Conservation (phyloP, 2,113 vertebrate species). For the Macheiramphus alcinus region DNA sequence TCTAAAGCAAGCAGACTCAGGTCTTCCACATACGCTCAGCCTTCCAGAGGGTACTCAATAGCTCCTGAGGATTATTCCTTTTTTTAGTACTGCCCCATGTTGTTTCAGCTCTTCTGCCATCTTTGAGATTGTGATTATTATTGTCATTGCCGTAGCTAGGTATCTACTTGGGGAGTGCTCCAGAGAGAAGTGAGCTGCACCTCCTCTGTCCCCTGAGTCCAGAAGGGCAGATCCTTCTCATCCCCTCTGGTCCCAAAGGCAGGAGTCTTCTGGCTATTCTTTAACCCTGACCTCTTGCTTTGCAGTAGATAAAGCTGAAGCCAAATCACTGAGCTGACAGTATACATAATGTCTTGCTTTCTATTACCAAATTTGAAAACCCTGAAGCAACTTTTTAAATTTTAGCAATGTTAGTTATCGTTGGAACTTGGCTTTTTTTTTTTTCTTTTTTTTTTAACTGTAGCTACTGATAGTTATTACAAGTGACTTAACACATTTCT, state of each 20-base stretch:
- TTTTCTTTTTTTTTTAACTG: neutral
- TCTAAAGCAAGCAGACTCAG: neutral
- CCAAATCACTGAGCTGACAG: neutral
- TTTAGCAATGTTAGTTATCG: neutral
- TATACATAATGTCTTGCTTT: neutral
- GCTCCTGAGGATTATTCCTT: neutral
- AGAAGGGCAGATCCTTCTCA: conserved; percentile 5
- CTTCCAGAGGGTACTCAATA: neutral
- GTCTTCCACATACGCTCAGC: neutral
- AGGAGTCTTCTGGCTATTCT: neutral
- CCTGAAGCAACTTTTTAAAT: neutral
- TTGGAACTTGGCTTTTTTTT: neutral
- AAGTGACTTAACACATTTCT: conserved; percentile 15
- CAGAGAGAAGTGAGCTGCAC: neutral
- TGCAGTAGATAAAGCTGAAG: neutral
- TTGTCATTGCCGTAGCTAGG: neutral
- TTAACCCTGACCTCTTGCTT: conserved; percentile 23
- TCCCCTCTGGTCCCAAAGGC: neutral
- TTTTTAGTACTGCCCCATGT: neutral
- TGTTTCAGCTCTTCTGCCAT: neutral
- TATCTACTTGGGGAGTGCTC: neutral
- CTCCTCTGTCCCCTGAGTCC: neutral
- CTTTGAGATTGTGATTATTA: neutral
- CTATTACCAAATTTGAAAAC: neutral
- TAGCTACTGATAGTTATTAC: conserved; percentile 7